Base-by-base conservation (phyloP, 1,140 invertebrate genomes). In the Hesperophylax magnus region DNA sequence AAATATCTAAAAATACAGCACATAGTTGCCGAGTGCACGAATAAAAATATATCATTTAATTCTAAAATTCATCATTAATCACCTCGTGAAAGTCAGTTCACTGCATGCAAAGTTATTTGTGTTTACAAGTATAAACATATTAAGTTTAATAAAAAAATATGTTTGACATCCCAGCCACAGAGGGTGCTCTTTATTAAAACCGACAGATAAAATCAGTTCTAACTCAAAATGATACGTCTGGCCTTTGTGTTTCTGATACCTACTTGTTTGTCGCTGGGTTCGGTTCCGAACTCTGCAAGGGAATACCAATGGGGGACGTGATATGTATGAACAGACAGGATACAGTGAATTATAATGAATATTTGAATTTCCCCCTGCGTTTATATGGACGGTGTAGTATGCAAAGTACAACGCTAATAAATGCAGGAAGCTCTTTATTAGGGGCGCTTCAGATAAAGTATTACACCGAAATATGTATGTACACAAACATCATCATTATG, bases 341-440 rank as follows among this genome's bases (percentile, higher is more conserved):
- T 83, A 81, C 69, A 78, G 27, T 83, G 79, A 83, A 83, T 81
- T 81, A 83, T 81, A 81, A 83, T 83, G 82, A 83, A 83, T 83
- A 83, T 81, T 77, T 39, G 75, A 63, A 78, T 72, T 72, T 52
- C 47, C 77, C 79, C 79, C 74, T 47, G 34, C 72, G 52, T 82
- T 81, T 79, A 67, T 60, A 58, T 24, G 72, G 81, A 80, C 81
- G 56, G 53, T 71, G 81, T 67, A 77, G 75, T 79, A 82, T 79
- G 81, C 81, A 79, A 82, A 82, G 71, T 74, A 71, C 34, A 24
- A 78, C 34, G 52, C 71, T 80, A 80, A 80, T 80, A 80, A 75
- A 80, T 56, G 78, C 52, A 54, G 63, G 56, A 17, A 27, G 72
- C 54, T 56, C 27, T 75, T 54, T 72, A 72, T 72, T 72, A 72